Evolutionary conservation across 2,113 vertebrate genomes (phyloP), one percentile per base, ranked within the genome.

Genomic region (Agapornis roseicollis): DNA sequence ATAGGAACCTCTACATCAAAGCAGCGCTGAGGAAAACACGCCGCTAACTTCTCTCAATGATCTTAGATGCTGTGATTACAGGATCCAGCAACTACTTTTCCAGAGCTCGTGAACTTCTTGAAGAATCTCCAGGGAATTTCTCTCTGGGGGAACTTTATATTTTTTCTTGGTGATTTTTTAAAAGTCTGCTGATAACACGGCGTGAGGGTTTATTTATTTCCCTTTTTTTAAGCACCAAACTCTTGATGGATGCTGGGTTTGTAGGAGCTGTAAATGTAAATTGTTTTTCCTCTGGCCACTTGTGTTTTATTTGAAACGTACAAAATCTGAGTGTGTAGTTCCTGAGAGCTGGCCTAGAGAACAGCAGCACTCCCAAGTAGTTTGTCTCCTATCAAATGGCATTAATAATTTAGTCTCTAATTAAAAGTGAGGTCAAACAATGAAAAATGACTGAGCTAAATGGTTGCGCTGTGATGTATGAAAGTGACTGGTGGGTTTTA

Each of bases 351-450:
- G 69, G 93, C 97, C 96, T 90, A 47, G 85, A 97, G 97, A 97
- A 97, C 94, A 86, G 96, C 94, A 93, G 83, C 89, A 93, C 96
- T 97, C 94, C 80, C 47, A 70, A 97, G 97, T 56, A 97, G 93
- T 98, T 96, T 85, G 89, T 97, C 98, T 98, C 97, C 98, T 98
- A 98, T 98, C 98, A 97, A 96, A 96, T 15, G 82, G 96, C 97
- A 98, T 98, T 98, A 98, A 98, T 98, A 98, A 98, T 98, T 98
- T 98, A 98, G 97, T 96, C 98, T 98, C 98, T 98, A 98, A 98
- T 98, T 98, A 98, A 98, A 98, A 98, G 98, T 98, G 98, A 98
- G 98, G 98, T 98, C 98, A 98, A 98, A 98, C 97, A 97, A 98
- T 98, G 98, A 98, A 97, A 98, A 98, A 98, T 96, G 97, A 96